phyloP scores from a whole-genome alignment of 2,113 vertebrate genomes.

The Siniperca chuatsi region DNA sequence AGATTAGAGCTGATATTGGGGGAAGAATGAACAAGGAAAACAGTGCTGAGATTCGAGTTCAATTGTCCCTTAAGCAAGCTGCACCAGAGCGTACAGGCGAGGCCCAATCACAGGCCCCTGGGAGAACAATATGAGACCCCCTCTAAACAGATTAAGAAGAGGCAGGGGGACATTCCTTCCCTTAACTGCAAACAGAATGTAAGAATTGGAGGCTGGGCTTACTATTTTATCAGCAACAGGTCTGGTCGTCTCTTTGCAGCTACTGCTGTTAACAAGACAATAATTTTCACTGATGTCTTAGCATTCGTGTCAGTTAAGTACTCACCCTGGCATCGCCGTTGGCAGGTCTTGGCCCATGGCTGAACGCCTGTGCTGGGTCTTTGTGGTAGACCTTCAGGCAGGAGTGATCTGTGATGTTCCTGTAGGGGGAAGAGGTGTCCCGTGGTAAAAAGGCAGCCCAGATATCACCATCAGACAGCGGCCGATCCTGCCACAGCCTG shows the following conservation, averaged over 20 bases:
- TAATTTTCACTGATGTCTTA: neutral
- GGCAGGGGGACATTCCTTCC: conserved; percentile 75
- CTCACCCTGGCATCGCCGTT: conserved; percentile 96
- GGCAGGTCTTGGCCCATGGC: conserved; percentile 88
- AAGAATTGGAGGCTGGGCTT: conserved; percentile 22
- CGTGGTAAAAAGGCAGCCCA: conserved; percentile 64
- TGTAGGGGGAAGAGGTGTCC: conserved; percentile 81
- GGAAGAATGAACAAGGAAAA: conserved; percentile 49
- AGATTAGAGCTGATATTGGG: conserved; percentile 57
- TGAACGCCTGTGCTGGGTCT: conserved; percentile 95
- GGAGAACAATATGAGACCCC: conserved; percentile 73
- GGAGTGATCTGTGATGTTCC: conserved; percentile 95
- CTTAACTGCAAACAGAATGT: conserved; percentile 65
- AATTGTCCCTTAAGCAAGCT: conserved; percentile 62
- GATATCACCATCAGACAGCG: conserved; percentile 69
- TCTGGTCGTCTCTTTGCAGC: conserved; percentile 33
- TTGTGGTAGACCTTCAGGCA: conserved; percentile 99
- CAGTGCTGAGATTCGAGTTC: conserved; percentile 52
- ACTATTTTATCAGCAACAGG: conserved; percentile 28
- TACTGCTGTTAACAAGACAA: conserved; percentile 30
- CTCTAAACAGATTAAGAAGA: conserved; percentile 73
- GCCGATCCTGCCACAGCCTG: conserved; percentile 42
- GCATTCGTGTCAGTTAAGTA: conserved; percentile 42
- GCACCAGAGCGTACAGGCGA: conserved; percentile 49
- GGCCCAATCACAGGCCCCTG: conserved; percentile 45